Evolutionary conservation across 2,888 invertebrate species (phyloP).

Genomic region (Epistrophe grossulariae): DNA sequence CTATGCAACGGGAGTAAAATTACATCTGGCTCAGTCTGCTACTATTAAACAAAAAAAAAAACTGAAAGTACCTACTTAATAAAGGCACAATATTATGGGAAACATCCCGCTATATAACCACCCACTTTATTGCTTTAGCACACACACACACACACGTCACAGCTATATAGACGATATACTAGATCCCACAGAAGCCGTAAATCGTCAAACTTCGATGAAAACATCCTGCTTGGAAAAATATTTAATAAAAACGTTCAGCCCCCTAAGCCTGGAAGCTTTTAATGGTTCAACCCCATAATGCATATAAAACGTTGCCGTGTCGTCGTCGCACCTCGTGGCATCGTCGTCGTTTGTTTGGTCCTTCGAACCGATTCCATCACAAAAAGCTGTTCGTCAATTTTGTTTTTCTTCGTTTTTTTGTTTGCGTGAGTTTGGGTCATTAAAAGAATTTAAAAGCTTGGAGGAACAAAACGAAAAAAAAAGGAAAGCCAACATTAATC

Average conservation of each 20-base stretch:
- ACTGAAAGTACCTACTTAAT: slow-evolving; percentile 36
- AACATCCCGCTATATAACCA: slow-evolving; percentile 1
- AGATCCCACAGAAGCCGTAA: slow-evolving; percentile 44
- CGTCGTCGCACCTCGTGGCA: neutral
- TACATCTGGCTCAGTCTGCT: slow-evolving; percentile 22
- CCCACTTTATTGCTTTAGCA: slow-evolving; percentile 27
- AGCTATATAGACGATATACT: neutral
- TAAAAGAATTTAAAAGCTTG: slow-evolving; percentile 64
- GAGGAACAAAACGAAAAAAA: slow-evolving; percentile 8
- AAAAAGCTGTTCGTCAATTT: slow-evolving; percentile 46
- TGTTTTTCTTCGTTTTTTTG: slow-evolving; percentile 15
- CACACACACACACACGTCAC: slow-evolving; percentile 6
- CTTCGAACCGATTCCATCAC: slow-evolving; percentile 7
- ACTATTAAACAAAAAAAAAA: slow-evolving; percentile 41
- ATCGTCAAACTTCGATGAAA: slow-evolving; percentile 66
- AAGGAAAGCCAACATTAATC: slow-evolving; percentile 28
- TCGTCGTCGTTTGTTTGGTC: neutral
- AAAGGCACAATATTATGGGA: slow-evolving; percentile 30
- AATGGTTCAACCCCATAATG: slow-evolving; percentile 47
- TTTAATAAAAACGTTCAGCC: slow-evolving; percentile 61
- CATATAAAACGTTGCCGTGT: slow-evolving; percentile 5
- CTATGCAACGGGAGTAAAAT: slow-evolving; percentile 20
- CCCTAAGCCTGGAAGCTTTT: slow-evolving; percentile 31
- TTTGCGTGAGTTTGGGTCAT: slow-evolving; percentile 53
- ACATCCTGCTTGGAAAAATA: slow-evolving; percentile 62